phyloP scores from a whole-genome alignment of 2,888 invertebrate genomes.

The Chymomyza procnemis region DNA sequence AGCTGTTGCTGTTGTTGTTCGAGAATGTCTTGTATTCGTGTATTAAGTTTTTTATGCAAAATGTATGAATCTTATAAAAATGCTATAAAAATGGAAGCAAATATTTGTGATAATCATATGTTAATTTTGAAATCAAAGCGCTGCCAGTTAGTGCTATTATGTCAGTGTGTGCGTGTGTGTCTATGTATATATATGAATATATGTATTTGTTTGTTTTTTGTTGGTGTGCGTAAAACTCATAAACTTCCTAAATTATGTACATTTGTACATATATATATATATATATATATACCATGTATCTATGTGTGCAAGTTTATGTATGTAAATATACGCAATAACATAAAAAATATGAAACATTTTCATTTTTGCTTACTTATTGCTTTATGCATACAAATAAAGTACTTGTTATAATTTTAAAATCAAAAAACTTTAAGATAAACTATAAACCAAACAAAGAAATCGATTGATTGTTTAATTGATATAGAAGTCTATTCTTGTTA shows the following conservation, averaged over 20 bases:
- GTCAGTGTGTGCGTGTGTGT: not conserved
- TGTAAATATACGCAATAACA: slow-evolving; percentile 1
- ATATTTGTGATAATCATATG: slow-evolving; percentile 69
- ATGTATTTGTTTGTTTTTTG: not conserved
- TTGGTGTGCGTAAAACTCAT: not conserved
- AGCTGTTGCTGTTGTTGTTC: not conserved
- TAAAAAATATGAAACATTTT: not conserved
- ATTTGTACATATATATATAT: not conserved
- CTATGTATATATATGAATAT: not conserved
- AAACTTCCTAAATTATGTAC: slow-evolving; percentile 1
- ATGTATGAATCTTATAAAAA: slow-evolving; percentile 8
- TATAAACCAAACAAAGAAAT: not conserved
- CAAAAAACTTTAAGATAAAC: not conserved
- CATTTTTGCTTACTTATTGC: not conserved
- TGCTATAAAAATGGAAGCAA: slow-evolving; percentile 67
- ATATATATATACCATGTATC: not conserved
- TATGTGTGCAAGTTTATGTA: not conserved
- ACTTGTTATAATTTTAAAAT: not conserved
- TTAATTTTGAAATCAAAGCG: slow-evolving; percentile 58
- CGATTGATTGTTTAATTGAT: not conserved
- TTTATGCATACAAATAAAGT: not conserved
- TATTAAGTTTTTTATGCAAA: not conserved
- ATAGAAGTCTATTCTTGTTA: not conserved
- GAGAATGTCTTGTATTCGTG: not conserved
- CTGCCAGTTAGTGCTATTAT: slow-evolving; percentile 5